Conservation (phyloP, 2,113 vertebrate genomes). For the Tiliqua scincoides region DNA sequence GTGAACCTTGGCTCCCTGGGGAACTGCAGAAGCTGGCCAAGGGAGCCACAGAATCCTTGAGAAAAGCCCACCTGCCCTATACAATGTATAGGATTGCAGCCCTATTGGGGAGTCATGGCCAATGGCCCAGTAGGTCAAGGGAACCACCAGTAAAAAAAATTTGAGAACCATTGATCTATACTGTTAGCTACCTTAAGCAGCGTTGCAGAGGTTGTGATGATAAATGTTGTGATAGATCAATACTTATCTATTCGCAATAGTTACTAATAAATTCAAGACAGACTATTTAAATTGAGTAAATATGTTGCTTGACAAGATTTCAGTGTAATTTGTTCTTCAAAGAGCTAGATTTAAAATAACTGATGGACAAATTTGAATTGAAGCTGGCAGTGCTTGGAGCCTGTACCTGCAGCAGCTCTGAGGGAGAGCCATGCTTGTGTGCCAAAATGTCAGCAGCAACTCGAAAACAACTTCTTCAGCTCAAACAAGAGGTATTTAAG, state of each 20-base stretch:
- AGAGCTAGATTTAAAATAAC: conserved; percentile 8
- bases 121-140: no score
- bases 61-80: no score
- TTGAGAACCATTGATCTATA: no score
- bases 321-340: not conserved
- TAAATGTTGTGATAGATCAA: not conserved
- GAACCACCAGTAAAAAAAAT: no score
- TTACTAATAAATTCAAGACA: not conserved
- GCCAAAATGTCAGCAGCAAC: conserved; percentile 81
- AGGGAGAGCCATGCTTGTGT: conserved; percentile 81
- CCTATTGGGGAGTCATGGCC: no score
- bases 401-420: conserved; percentile 77
- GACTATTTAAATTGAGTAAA: not conserved
- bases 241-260: not conserved
- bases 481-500: conserved; percentile 84
- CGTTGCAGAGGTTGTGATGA: not conserved
- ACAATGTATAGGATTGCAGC: no score
- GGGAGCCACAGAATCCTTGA: no score
- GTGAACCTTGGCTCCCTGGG: no score
- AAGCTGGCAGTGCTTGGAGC: conserved; percentile 87
- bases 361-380: conserved; percentile 36
- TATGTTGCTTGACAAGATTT: not conserved
- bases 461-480: conserved; percentile 83
- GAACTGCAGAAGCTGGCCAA: no score
- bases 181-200: not conserved